phyloP scores from a whole-genome alignment of 2,888 invertebrate genomes.

The Torymus tubicola region DNA sequence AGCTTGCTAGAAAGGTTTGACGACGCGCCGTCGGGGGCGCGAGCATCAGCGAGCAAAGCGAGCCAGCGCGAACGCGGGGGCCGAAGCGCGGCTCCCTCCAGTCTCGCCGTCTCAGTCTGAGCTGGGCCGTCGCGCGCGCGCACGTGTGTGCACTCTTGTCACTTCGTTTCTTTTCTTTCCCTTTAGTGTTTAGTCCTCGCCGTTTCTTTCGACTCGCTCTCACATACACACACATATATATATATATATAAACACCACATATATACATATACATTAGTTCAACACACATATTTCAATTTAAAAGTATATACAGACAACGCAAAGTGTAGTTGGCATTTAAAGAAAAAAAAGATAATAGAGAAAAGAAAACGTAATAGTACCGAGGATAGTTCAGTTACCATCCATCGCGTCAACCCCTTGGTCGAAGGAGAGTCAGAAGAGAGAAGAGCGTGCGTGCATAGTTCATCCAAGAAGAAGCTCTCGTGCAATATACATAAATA shows the following conservation, averaged over 20 bases:
- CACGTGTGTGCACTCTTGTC: conserved; percentile 60
- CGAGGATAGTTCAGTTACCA: no score
- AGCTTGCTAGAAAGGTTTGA: no score
- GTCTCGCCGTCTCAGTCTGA: conserved; percentile 52
- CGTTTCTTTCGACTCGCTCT: conserved; percentile 35
- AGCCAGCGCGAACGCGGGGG: not conserved
- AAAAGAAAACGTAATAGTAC: no score
- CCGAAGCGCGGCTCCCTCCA: conserved; percentile 1
- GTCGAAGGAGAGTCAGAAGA: no score
- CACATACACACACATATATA: conserved; percentile 18
- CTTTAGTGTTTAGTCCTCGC: conserved; percentile 61
- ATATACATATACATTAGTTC: not conserved
- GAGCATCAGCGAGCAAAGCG: no score
- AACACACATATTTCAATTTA: not conserved
- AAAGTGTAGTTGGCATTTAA: no score
- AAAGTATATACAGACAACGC: no score
- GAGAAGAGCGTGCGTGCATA: no score
- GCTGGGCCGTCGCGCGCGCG: conserved; percentile 57
- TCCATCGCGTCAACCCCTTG: no score
- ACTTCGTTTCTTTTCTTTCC: conserved; percentile 70
- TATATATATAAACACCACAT: conserved; percentile 15
- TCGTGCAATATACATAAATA: no score
- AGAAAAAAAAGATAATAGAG: no score
- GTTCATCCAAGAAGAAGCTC: no score
- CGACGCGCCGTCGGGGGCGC: not conserved